Base-by-base conservation (phyloP, 1,140 invertebrate species). In the Marisa cornuarietis region DNA sequence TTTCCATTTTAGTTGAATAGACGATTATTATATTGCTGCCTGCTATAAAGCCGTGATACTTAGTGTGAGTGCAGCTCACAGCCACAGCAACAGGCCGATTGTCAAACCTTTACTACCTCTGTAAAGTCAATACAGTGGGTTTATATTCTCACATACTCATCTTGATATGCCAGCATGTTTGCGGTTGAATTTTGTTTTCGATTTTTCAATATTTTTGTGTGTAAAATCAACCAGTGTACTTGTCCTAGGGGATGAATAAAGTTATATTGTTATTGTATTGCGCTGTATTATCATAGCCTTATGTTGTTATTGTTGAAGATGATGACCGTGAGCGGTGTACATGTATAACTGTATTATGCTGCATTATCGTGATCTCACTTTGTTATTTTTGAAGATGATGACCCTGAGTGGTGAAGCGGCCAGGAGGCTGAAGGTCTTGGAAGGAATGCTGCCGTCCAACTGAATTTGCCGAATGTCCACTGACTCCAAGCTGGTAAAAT, bases 251-350 rank as follows among this genome's bases (percentile, higher is more conserved):
- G n/a, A 4, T 63, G n/a, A 18, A 20, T 20, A n/a, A 18, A 63
- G 4, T 63, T 18, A 4, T 7, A 18, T 63, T 63, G 1, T 7
- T 1, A 20, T 63, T 20, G 18, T 63, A 20, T 20, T n/a, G 18
- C 3, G 18, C 62, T n/a, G 18, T 7, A 20, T n/a, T n/a, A 18
- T n/a, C 3, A 2, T 51, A 0, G 18, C 0, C 76, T 24, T 24
- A 88, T 82, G 52, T 79, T 81, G 75, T 86, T 88, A 49, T 84
- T 82, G 14, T 72, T 65, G 81, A 88, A 82, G 31, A 82, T 86
- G 54, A 88, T 69, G 18, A 78, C 81, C 8, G 62, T 84, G 16
- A 88, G 65, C 51, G 76, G 58, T 7, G 63, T n/a, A n/a, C n/a
- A n/a, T n/a, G n/a, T n/a, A n/a, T n/a, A n/a, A n/a, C n/a, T 20